phyloP scores from a whole-genome alignment of 2,113 vertebrate species.

The Polyodon spathula region DNA sequence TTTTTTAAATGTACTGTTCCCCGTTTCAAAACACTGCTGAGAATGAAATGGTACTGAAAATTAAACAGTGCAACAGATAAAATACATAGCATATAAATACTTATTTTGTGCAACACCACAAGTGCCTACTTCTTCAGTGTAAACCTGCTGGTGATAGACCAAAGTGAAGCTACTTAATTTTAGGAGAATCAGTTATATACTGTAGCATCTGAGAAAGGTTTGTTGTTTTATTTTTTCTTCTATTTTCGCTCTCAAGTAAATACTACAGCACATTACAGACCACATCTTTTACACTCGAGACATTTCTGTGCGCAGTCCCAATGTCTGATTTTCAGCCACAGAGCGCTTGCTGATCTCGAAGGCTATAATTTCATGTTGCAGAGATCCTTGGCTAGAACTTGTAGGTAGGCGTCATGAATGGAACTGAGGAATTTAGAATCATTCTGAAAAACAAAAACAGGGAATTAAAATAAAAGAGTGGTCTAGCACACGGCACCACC shows the following conservation, averaged over 20 bases:
- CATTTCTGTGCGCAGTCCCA: constrained; percentile 32
- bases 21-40: too few species aligned
- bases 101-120: constrained; percentile 29
- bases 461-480: background rate
- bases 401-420: constrained; percentile 86
- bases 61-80: background rate
- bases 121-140: constrained; percentile 24
- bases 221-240: background rate
- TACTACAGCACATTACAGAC: background rate
- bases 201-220: background rate
- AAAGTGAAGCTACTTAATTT: constrained; percentile 56
- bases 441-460: constrained; percentile 56
- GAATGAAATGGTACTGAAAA: constrained; percentile 39
- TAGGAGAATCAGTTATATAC: constrained; percentile 46
- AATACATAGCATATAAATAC: background rate
- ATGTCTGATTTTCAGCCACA: too few species aligned
- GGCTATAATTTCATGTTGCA: constrained; percentile 75
- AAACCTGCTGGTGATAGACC: constrained; percentile 64
- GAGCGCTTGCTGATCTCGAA: background rate
- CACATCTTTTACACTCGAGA: constrained; percentile 39
- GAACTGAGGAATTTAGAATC: constrained; percentile 79
- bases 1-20: too few species aligned
- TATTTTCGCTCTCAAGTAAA: background rate
- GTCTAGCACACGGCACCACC: too few species aligned
- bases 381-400: constrained; percentile 75